Percentiles rank a stretch among this genome's conserved stretches.
These are phyloP conservation scores for Aphelenchoides fujianensis DNA, from an alignment of 1,140 invertebrate genomes.

Conservation along the genomic window DNA sequence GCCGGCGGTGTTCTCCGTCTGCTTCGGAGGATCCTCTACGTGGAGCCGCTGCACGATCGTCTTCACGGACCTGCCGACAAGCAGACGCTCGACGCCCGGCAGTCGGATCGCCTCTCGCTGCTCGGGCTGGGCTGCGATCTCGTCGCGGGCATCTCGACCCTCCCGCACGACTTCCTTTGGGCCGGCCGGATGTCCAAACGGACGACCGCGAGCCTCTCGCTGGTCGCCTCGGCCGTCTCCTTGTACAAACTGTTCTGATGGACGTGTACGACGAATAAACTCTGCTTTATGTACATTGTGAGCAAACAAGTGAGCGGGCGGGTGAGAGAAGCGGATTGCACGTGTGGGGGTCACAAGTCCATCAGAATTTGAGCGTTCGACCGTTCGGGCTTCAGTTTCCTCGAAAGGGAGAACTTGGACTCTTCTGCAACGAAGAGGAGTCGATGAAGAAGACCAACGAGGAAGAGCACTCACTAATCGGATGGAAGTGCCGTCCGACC, in stretches of 20 bases:
- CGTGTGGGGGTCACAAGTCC: slow-evolving; percentile 51
- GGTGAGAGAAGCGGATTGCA: background rate
- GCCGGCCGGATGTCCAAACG: slow-evolving; percentile 12
- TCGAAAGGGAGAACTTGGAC: slow-evolving; percentile 60
- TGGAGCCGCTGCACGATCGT: background rate
- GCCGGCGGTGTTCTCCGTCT: slow-evolving; percentile 12
- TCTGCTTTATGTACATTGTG: no score
- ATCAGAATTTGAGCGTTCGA: slow-evolving; percentile 62
- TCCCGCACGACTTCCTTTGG: slow-evolving; percentile 23
- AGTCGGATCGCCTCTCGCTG: slow-evolving; percentile 22
- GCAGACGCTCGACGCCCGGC: background rate
- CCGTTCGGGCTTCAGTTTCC: slow-evolving; percentile 59
- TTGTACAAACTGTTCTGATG: slow-evolving; percentile 24
- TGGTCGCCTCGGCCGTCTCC: slow-evolving; percentile 23
- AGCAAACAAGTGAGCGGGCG: background rate
- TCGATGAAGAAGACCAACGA: background rate
- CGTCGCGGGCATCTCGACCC: slow-evolving; percentile 14
- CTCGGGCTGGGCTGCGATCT: slow-evolving; percentile 20
- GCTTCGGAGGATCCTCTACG: slow-evolving; percentile 13
- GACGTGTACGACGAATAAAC: background rate
- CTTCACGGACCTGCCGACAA: slow-evolving; percentile 2
- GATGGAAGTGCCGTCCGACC: slow-evolving; percentile 52
- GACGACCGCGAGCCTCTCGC: slow-evolving; percentile 18
- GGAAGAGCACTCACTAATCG: slow-evolving; percentile 45
- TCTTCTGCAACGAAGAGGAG: slow-evolving; percentile 55